A percentile compares a stretch with the other conserved stretches of the same genome.
Evolutionary conservation across 2,797 vertebrate genomes (phyloP).

Genomic region (Falco naumanni): DNA sequence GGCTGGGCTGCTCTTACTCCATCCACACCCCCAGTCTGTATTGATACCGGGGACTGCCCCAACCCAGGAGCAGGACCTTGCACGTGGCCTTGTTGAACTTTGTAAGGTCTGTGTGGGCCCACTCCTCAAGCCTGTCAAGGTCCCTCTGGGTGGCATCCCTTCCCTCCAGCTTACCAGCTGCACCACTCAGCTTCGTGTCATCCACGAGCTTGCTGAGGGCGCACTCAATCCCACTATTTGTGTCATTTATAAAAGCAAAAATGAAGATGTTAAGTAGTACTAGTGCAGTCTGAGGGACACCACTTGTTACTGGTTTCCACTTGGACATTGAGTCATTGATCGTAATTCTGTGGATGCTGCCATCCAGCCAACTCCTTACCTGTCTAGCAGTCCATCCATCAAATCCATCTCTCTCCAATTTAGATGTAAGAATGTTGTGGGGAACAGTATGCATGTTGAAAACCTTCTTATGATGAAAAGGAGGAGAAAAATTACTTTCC

Average conservation of each 20-base stretch:
- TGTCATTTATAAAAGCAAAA: not conserved
- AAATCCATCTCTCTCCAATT: not conserved
- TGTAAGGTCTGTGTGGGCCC: fast-evolving
- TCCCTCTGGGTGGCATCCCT: not conserved
- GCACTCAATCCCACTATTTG: not conserved
- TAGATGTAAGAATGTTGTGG: not conserved
- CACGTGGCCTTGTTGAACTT: not conserved
- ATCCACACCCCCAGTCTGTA: fast-evolving
- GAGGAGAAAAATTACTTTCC: not conserved
- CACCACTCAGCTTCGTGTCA: not conserved
- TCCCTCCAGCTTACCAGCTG: too few relatives aligned
- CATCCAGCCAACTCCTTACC: too few relatives aligned
- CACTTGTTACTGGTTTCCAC: not conserved
- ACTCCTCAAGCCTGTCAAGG: not conserved
- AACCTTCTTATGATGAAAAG: not conserved
- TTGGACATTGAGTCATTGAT: too few relatives aligned
- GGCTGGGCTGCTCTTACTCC: not conserved
- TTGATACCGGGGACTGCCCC: fast-evolving
- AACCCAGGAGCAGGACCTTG: not conserved
- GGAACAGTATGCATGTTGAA: not conserved
- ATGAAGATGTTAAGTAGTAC: not conserved
- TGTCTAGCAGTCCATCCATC: too few relatives aligned
- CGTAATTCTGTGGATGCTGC: too few relatives aligned
- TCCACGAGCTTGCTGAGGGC: not conserved
- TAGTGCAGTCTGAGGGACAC: not conserved